Conservation (phyloP, 37 sponge, comb jelly and placozoan genomes). For the Tethya wilhelma region DNA sequence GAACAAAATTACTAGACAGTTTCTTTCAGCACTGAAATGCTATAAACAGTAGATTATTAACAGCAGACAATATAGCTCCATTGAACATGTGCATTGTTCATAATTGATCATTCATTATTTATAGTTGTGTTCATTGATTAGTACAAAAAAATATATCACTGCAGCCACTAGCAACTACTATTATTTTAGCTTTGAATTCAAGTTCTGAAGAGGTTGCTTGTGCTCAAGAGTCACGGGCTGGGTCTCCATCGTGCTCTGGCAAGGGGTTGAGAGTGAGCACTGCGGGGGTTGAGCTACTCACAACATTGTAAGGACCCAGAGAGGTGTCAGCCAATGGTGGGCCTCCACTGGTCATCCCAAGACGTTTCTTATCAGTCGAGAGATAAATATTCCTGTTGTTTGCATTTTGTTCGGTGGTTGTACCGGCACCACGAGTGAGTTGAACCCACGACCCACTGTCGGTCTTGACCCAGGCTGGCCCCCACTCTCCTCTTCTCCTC, state of each 20-base stretch:
- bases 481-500: not conserved
- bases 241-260: not conserved
- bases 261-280: not conserved
- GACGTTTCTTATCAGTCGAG: not conserved
- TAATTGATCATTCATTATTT: too few relatives aligned
- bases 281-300: not conserved
- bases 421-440: not conserved
- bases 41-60: not conserved
- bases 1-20: slow-evolving; percentile 51
- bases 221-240: too few relatives aligned
- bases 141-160: too few relatives aligned
- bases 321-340: not conserved
- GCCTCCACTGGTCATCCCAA: not conserved
- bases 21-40: slow-evolving; percentile 59
- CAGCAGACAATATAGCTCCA: too few relatives aligned
- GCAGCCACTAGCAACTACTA: too few relatives aligned
- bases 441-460: not conserved
- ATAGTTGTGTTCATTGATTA: too few relatives aligned
- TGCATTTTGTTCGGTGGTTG: not conserved
- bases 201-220: too few relatives aligned
- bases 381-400: not conserved
- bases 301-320: not conserved
- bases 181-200: too few relatives aligned
- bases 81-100: too few relatives aligned
- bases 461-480: not conserved